phyloP scores from a whole-genome alignment of 2,797 vertebrate species.

The Molossus alvarezi region DNA sequence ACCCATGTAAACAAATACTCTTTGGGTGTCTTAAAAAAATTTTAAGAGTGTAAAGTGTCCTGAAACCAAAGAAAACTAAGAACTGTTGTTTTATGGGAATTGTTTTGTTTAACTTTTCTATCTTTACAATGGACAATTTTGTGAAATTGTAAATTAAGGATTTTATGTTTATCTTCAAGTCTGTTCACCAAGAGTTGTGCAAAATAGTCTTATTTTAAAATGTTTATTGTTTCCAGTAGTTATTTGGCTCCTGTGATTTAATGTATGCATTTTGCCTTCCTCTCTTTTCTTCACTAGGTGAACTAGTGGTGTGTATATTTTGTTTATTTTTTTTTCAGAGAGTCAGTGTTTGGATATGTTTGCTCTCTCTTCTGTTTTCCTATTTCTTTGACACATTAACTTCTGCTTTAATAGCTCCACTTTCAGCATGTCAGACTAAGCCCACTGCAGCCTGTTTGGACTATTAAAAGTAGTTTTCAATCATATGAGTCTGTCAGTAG shows the following conservation, averaged over 20 bases:
- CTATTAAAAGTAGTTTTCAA: background rate
- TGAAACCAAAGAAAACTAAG: background rate
- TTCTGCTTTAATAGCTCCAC: background rate
- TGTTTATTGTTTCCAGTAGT: background rate
- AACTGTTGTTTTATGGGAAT: background rate
- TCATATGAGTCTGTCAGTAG: background rate
- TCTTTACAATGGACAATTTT: background rate
- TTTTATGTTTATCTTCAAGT: background rate
- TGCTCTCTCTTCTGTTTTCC: background rate
- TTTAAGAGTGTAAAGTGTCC: background rate
- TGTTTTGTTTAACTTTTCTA: background rate
- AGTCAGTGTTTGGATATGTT: background rate
- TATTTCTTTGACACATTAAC: background rate
- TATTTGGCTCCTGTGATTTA: slow-evolving; percentile 14
- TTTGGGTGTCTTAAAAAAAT: background rate
- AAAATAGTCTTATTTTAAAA: background rate
- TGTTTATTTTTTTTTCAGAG: slow-evolving; percentile 31
- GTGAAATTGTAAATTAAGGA: background rate
- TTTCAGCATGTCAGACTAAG: background rate
- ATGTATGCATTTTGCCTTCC: background rate
- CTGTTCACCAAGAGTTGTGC: background rate
- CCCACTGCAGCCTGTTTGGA: background rate
- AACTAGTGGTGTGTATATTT: slow-evolving; percentile 18
- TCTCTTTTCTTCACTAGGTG: background rate
- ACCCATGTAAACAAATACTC: background rate